Base-by-base conservation (phyloP, 2,797 vertebrate genomes). In the Acrossocheilus fasciatus region DNA sequence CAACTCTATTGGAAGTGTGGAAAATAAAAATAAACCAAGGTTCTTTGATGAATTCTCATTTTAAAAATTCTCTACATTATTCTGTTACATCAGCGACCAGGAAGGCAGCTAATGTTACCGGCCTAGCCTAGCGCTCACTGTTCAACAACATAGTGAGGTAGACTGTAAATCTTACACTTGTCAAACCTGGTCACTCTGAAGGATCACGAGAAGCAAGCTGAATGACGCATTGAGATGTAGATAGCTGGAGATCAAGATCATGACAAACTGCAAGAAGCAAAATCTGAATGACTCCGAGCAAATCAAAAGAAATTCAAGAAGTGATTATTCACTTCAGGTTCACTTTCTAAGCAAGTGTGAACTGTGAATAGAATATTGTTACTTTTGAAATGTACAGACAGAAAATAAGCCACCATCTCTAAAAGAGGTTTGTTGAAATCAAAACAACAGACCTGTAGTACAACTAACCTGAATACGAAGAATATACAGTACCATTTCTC, bases 61-160 rank as follows among this genome's bases (percentile, higher is more conserved):
- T 72, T 4, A 14, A n/a, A 54, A 41, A 36, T 64, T 52, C 7
- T 68, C 36, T 79, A 68, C 20, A 68, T 78, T 69, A 79, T 69
- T 69, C 30, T 10, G 17, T 69, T 69, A 69, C 66, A 69, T 69
- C 17, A 20, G 66, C 8, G 3, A 69, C 66, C 34, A 39, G 66
- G 34, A 36, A 69, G 34, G 66, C 34, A 69, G n/a, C 70, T 41
- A 81, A 54, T 39, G 14, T 87, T 72, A 80, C 23, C 52, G 76
- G 14, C 14, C 45, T 14, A 20, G 50, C 17, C 73, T 30, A 62
- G 78, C 9, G 12, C 57, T 30, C 39, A 26, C 47, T 41, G 68
- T 68, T 80, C 52, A 59, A 70, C 30, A 62, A 57, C 69, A 26
- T 2, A 52, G 12, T 45, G 8, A 52, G 74, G 17, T 34, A 82